phyloP scores from a whole-genome alignment of 2,888 invertebrate genomes.

The Drosophila subsilvestris region DNA sequence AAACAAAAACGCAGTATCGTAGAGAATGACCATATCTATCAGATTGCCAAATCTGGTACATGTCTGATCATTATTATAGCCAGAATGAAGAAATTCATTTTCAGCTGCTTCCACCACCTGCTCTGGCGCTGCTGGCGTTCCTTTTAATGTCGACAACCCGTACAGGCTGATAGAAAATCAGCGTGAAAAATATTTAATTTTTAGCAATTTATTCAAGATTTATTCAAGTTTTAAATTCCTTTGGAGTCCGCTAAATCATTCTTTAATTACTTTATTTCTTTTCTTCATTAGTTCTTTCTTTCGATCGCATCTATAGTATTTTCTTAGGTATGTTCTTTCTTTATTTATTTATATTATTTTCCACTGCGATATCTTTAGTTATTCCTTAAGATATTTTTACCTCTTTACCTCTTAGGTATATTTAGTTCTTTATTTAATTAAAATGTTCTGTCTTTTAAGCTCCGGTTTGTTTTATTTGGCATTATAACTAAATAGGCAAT shows the following conservation, averaged over 20 bases:
- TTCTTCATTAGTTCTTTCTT: not conserved
- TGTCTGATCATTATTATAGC: too few species aligned
- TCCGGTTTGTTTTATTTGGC: constrained; percentile 35
- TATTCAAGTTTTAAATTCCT: not conserved
- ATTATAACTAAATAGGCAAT: constrained; percentile 40
- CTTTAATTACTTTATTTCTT: not conserved
- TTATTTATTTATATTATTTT: not conserved
- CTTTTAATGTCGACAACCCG: too few species aligned
- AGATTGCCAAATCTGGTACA: too few species aligned
- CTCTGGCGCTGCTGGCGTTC: too few species aligned
- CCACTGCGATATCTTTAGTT: not conserved
- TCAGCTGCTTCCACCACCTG: too few species aligned
- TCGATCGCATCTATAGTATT: not conserved
- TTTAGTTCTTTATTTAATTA: not conserved
- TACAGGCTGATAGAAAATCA: too few species aligned
- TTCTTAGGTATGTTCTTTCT: not conserved
- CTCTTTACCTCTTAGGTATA: not conserved
- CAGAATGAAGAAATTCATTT: too few species aligned
- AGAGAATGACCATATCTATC: too few species aligned
- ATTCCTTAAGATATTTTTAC: not conserved
- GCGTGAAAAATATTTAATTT: constrained; percentile 1
- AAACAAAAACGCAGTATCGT: too few species aligned
- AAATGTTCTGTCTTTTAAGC: constrained; percentile 16
- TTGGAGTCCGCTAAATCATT: not conserved
- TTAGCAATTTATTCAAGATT: constrained; percentile 27